Evolutionary conservation across 2,888 invertebrate genomes (phyloP).

Genomic region (Bruchidius siliquastri): DNA sequence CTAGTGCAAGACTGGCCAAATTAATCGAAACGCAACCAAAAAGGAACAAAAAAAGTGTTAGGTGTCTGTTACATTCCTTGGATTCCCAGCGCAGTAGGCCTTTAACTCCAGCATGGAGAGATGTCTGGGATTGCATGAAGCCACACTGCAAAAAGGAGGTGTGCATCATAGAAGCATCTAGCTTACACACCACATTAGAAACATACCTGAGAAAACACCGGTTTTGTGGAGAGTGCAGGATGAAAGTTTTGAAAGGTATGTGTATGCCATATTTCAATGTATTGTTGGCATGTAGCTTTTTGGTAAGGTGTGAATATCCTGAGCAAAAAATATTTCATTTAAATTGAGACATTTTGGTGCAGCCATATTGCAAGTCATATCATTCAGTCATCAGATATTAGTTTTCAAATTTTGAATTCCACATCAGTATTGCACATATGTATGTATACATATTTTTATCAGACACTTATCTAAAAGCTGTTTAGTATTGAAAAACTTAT

Average conservation of each 20-base stretch:
- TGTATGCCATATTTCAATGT: background rate
- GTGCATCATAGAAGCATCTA: constrained; percentile 80
- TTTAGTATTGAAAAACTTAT: too few relatives aligned
- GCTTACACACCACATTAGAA: constrained; percentile 79
- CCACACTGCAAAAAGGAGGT: constrained; percentile 77
- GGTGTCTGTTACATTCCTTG: constrained; percentile 84
- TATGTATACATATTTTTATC: too few relatives aligned
- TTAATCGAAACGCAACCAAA: constrained; percentile 75
- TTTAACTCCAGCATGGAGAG: constrained; percentile 69
- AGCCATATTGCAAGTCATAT: too few relatives aligned
- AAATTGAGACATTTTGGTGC: too few relatives aligned
- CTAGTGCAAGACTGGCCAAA: constrained; percentile 69
- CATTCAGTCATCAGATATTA: too few relatives aligned
- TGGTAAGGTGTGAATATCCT: too few relatives aligned
- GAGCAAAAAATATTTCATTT: too few relatives aligned
- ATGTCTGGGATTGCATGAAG: constrained; percentile 83
- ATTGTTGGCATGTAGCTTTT: too few relatives aligned
- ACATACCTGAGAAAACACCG: constrained; percentile 88
- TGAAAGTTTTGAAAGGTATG: constrained; percentile 66
- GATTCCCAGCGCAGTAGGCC: constrained; percentile 79
- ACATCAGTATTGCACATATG: too few relatives aligned
- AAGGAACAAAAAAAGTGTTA: constrained; percentile 80
- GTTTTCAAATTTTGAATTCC: too few relatives aligned
- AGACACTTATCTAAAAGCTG: too few relatives aligned
- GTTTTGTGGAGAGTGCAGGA: constrained; percentile 90